Evolutionary conservation across 2,113 vertebrate species (phyloP).

Genomic region (Pituophis catenifer): DNA sequence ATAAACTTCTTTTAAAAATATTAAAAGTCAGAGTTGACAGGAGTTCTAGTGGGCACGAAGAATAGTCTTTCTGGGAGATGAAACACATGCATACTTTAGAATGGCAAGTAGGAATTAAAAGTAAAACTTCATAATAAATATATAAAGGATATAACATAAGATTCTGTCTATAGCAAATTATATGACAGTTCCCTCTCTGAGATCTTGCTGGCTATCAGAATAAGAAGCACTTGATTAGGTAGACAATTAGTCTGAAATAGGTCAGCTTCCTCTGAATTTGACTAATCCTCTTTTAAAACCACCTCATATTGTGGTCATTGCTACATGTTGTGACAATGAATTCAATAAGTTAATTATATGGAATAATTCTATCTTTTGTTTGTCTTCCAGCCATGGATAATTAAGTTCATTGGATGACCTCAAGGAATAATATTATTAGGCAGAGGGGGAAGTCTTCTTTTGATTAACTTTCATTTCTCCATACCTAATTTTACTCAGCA

Average conservation of each 20-base stretch:
- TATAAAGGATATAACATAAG: background rate
- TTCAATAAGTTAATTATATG: background rate
- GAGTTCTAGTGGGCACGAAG: background rate
- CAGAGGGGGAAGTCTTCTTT: background rate
- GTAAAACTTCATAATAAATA: background rate
- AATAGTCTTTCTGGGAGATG: background rate
- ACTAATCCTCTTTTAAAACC: background rate
- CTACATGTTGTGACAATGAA: background rate
- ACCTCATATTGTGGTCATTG: background rate
- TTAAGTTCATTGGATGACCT: background rate
- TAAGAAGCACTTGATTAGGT: background rate
- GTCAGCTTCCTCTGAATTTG: background rate
- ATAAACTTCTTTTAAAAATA: background rate
- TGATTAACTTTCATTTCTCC: background rate
- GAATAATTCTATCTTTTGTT: background rate
- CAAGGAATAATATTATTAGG: background rate
- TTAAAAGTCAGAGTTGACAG: background rate
- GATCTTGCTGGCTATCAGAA: background rate
- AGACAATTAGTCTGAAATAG: background rate
- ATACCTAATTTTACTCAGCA: background rate
- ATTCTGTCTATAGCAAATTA: background rate
- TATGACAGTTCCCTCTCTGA: background rate
- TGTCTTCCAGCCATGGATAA: background rate
- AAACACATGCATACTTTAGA: background rate
- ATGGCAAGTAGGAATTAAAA: background rate